Evolutionary conservation across 2,113 vertebrate genomes (phyloP).

Genomic region (Pomatostomus ruficeps): DNA sequence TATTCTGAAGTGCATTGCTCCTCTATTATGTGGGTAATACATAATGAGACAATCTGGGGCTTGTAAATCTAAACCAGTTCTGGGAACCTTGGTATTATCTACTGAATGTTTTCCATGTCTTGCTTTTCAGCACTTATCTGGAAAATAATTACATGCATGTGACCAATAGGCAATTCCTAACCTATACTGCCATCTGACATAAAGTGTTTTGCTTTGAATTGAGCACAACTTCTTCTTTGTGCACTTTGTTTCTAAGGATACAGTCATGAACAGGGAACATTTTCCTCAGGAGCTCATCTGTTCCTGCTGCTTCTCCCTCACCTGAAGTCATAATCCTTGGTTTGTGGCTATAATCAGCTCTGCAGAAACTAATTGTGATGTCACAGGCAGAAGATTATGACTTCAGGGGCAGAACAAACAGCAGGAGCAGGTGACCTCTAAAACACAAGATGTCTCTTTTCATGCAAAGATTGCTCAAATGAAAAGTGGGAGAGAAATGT

Average conservation of each 20-base stretch:
- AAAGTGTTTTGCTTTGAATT: neutral
- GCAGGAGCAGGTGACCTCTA: slow-evolving; percentile 38
- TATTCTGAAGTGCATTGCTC: neutral
- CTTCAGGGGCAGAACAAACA: slow-evolving; percentile 46
- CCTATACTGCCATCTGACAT: neutral
- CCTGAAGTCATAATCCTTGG: slow-evolving; percentile 69
- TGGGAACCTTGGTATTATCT: neutral
- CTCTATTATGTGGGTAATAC: neutral
- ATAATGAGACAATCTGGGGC: neutral
- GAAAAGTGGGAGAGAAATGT: neutral
- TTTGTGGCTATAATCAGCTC: slow-evolving; percentile 63
- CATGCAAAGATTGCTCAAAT: neutral
- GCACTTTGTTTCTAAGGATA: slow-evolving; percentile 33
- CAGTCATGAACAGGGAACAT: neutral
- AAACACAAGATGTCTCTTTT: neutral
- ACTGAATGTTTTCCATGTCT: slow-evolving; percentile 7
- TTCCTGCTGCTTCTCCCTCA: slow-evolving; percentile 63
- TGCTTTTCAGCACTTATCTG: slow-evolving; percentile 7
- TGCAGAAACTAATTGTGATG: slow-evolving; percentile 72
- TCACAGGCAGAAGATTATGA: slow-evolving; percentile 64
- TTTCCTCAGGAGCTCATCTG: slow-evolving; percentile 40
- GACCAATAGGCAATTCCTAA: slow-evolving; percentile 1
- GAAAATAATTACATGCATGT: slow-evolving; percentile 15
- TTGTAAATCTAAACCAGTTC: slow-evolving; percentile 12
- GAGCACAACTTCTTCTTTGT: neutral